A percentile compares a stretch with the other conserved stretches of the same genome.
Evolutionary conservation across 2,888 invertebrate species (phyloP).

Genomic region (Acheta domesticus): DNA sequence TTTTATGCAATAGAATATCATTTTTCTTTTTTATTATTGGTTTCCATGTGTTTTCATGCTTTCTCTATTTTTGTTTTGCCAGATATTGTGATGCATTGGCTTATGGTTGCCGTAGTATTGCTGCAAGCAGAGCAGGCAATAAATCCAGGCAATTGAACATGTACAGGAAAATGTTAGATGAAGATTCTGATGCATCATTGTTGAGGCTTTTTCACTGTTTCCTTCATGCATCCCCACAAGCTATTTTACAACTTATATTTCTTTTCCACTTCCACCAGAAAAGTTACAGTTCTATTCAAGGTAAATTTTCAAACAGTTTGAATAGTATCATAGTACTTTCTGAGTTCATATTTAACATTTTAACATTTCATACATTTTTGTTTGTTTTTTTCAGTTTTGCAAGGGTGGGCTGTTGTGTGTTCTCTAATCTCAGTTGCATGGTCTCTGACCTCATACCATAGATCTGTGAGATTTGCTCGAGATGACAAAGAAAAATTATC

Average conservation of each 20-base stretch:
- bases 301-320: slow-evolving; percentile 19
- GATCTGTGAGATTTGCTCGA: slow-evolving; percentile 56
- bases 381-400: slow-evolving; percentile 45
- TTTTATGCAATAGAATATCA: too few species aligned
- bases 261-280: slow-evolving; percentile 40
- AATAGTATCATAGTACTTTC: slow-evolving; percentile 36
- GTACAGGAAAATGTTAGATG: slow-evolving; percentile 50
- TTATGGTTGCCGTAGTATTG: slow-evolving; percentile 48
- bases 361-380: slow-evolving; percentile 25
- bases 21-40: neutral
- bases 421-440: slow-evolving; percentile 59
- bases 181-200: slow-evolving; percentile 50
- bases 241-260: slow-evolving; percentile 49
- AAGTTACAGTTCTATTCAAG: slow-evolving; percentile 28
- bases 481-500: slow-evolving; percentile 55
- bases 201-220: slow-evolving; percentile 50
- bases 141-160: slow-evolving; percentile 45
- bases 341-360: slow-evolving; percentile 20
- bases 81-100: slow-evolving; percentile 48
- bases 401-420: slow-evolving; percentile 52
- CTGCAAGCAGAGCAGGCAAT: slow-evolving; percentile 43
- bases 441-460: slow-evolving; percentile 59
- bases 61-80: slow-evolving; percentile 21
- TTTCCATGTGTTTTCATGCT: neutral
- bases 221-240: slow-evolving; percentile 50